Evolutionary conservation across 2,888 invertebrate genomes (phyloP).

Genomic region (Rhamnusium bicolor): DNA sequence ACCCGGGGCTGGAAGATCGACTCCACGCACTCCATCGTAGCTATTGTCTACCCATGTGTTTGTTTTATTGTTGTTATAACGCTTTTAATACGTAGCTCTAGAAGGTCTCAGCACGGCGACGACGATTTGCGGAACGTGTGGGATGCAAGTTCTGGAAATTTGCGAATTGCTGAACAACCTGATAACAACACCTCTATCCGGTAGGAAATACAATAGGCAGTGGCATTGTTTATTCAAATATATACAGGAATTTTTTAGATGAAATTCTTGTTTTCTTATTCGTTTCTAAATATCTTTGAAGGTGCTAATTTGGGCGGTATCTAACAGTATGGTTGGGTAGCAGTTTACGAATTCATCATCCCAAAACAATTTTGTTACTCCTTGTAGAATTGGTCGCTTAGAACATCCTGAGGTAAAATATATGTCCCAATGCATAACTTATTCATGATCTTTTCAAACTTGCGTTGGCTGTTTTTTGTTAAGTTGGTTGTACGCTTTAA

Average conservation of each 20-base stretch:
- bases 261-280: background rate
- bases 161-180: background rate
- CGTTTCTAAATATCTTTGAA: background rate
- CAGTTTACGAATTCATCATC: background rate
- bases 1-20: conserved; percentile 28
- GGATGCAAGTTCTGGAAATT: conserved; percentile 9
- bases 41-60: conserved; percentile 30
- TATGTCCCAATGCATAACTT: background rate
- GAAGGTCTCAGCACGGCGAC: conserved; percentile 4
- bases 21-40: conserved; percentile 26
- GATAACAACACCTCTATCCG: conserved; percentile 1
- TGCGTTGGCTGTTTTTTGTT: no score
- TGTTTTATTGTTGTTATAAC: conserved; percentile 30
- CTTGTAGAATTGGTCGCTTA: background rate
- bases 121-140: conserved; percentile 10
- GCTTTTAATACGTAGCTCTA: conserved; percentile 17
- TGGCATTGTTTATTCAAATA: background rate
- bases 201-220: background rate
- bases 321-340: background rate
- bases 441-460: background rate
- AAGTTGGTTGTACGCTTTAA: no score
- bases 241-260: background rate
- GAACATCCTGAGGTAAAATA: background rate
- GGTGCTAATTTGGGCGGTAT: background rate
- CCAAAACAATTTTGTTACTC: background rate